A percentile compares a stretch with the other conserved stretches of the same genome.
phyloP scores from a whole-genome alignment of 2,888 invertebrate genomes.

The Empis stercorea region DNA sequence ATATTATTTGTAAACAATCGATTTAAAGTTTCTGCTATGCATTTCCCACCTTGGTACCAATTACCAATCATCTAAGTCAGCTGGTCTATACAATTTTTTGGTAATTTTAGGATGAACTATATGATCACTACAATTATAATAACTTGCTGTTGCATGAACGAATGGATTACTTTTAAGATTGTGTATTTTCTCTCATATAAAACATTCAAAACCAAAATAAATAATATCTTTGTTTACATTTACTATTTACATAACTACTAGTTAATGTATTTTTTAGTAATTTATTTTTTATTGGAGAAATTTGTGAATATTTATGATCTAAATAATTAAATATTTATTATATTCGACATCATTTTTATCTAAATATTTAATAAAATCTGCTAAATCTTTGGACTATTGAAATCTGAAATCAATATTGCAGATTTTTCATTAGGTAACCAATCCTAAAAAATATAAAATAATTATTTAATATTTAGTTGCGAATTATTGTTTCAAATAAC shows the following conservation, averaged over 20 bases:
- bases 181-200: conserved; percentile 46
- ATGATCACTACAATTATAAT: conserved; percentile 41
- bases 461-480: conserved; percentile 2
- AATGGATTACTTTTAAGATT: conserved; percentile 21
- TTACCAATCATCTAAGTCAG: no score
- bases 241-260: conserved; percentile 36
- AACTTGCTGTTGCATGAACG: conserved; percentile 28
- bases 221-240: conserved; percentile 34
- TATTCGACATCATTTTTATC: conserved; percentile 49
- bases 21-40: conserved; percentile 9
- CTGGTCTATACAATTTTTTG: no score
- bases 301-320: conserved; percentile 46
- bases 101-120: no score
- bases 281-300: conserved; percentile 37
- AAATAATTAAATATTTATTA: conserved; percentile 51
- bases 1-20: no score
- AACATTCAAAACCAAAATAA: conserved; percentile 56
- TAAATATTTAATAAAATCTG: conserved; percentile 43
- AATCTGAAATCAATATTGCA: conserved; percentile 56
- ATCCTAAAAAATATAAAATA: conserved; percentile 38
- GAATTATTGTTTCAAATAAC: conserved; percentile 18
- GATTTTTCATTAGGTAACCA: conserved; percentile 66
- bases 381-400: conserved; percentile 46
- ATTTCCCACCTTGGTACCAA: conserved; percentile 18
- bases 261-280: conserved; percentile 38